Percentiles rank a stretch among this genome's conserved stretches.
These are phyloP conservation scores for human (Homo sapiens) DNA, from an alignment of 2,113 vertebrate genomes.

Conservation along the genomic window DNA sequence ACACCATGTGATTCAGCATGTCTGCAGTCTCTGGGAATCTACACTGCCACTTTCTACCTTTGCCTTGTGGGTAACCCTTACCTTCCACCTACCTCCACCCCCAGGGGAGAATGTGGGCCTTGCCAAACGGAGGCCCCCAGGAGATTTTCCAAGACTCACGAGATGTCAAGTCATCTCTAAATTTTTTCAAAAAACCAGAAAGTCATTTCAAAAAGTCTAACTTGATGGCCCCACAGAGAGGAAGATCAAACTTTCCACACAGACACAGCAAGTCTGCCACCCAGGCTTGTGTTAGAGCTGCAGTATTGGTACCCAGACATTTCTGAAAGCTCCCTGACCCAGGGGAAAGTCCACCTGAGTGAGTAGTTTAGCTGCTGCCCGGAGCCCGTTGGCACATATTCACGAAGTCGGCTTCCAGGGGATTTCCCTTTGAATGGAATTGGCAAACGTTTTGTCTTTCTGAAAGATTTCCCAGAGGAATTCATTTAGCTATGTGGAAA, in stretches of 20 bases:
- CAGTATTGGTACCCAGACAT: background rate
- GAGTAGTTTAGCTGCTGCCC: constrained; percentile 2
- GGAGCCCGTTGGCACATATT: background rate
- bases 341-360: constrained; percentile 64
- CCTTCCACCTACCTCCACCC: constrained; percentile 53
- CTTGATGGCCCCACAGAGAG: constrained; percentile 56
- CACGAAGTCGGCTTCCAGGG: constrained; percentile 48
- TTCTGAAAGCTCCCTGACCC: constrained; percentile 28
- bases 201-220: constrained; percentile 78
- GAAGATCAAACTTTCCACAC: constrained; percentile 74
- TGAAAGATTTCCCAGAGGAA: constrained; percentile 69
- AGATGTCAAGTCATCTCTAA: constrained; percentile 77
- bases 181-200: constrained; percentile 77
- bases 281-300: constrained; percentile 29
- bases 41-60: constrained; percentile 49
- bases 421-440: constrained; percentile 60
- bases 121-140: constrained; percentile 50
- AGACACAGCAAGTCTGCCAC: constrained; percentile 44
- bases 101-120: constrained; percentile 55
- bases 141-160: constrained; percentile 76
- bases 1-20: constrained; percentile 3
- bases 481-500: constrained; percentile 55
- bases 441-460: constrained; percentile 38
- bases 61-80: constrained; percentile 67
- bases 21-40: constrained; percentile 32